Base-by-base conservation (phyloP, 1,140 invertebrate species). In the Drosophila nebulosa region DNA sequence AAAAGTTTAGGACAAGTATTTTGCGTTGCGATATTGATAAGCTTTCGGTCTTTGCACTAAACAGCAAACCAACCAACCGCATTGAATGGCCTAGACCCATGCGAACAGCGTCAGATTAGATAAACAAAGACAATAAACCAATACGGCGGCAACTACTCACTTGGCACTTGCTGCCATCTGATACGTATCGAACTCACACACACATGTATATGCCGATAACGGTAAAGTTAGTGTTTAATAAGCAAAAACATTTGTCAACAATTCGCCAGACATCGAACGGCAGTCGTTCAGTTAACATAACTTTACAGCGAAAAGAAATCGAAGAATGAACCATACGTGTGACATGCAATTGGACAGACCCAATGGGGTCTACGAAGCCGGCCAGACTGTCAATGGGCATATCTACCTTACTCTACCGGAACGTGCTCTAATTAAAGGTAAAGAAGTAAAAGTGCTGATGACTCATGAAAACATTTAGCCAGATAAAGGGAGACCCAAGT, bases 351-450 rank as follows among this genome's bases (percentile, higher is more conserved):
- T 90, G 77, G 88, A 90, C 57, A 69, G 75, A n/a, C 68, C 72
- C 51, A 67, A 62, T 35, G 71, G 73, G 56, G 36, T 66, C 53
- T 90, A 90, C 55, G 14, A 70, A 2, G 73, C 88, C 26, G 88
- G 88, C 1, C 78, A 90, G n/a, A 90, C 68, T 4, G 67, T 74
- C 52, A 86, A 81, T 57, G 80, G 86, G 0, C 65, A 71, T 5
- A 67, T 90, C 9, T 71, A 75, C 14, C 2, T 90, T 39, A 76
- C 75, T 3, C 51, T 90, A 21, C 32, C 65, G 58, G 86, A 90
- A 42, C 85, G 86, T 12, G 63, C 79, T 7, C 51, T 90, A 56
- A 77, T 89, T 52, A 89, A 78, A 89, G 79, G 85, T 89, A 72
- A 66, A 46, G 39, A 46, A 30, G n/a, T 27, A 9, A 1, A 12